Evolutionary conservation across 1,140 invertebrate species (phyloP).

Genomic region (Globodera ellingtonae): DNA sequence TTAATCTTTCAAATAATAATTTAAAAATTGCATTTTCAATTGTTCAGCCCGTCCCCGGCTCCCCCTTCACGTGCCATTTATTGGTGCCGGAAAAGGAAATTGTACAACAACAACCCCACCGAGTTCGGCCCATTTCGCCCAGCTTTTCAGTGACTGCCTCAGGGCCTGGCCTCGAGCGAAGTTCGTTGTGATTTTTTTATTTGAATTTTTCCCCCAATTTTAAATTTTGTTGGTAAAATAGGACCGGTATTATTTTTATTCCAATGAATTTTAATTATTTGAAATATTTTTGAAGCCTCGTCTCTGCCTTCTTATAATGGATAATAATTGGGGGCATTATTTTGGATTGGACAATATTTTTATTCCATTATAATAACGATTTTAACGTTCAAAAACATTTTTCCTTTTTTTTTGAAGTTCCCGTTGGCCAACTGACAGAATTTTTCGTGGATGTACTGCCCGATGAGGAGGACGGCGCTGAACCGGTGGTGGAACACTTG

Average conservation of each 20-base stretch:
- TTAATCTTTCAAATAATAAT: no score
- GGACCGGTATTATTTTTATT: not conserved
- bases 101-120: conserved; percentile 11
- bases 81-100: conserved; percentile 25
- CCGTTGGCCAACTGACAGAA: conserved; percentile 29
- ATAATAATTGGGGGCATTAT: no score
- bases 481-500: not conserved
- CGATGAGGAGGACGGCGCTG: not conserved
- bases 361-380: no score
- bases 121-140: conserved; percentile 6
- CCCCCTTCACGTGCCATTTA: conserved; percentile 59
- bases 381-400: no score
- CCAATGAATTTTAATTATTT: no score
- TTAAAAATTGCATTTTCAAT: not conserved
- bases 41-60: conserved; percentile 77
- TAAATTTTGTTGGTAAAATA: conserved; percentile 73
- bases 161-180: conserved; percentile 83
- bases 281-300: no score
- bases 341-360: no score
- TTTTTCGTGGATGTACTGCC: conserved; percentile 20
- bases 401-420: not conserved
- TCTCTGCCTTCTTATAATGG: no score
- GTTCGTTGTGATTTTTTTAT: conserved; percentile 76
- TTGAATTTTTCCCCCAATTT: no score
- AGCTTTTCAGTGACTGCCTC: conserved; percentile 74